A percentile compares a stretch with the other conserved stretches of the same genome.
These are phyloP conservation scores for Ectropis crepuscularia DNA, from an alignment of 2,888 invertebrate species.

Conservation along the genomic window DNA sequence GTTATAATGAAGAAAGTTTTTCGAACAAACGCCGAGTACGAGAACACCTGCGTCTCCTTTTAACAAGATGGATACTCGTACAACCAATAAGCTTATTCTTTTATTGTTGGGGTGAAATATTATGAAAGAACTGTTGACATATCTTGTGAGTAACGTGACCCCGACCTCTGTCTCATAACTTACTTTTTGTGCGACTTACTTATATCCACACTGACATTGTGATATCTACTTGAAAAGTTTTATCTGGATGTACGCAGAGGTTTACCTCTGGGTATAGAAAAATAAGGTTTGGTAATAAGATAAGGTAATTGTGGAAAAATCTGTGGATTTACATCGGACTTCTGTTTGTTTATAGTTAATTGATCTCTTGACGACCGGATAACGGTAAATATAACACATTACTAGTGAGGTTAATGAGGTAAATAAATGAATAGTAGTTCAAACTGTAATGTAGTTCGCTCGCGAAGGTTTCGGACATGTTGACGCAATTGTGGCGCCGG, in stretches of 20 bases:
- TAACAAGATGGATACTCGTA: conserved; percentile 23
- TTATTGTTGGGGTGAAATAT: conserved; percentile 20
- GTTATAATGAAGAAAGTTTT: conserved; percentile 18
- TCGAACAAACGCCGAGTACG: conserved; percentile 1
- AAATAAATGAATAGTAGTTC: conserved; percentile 51
- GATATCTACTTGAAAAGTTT: conserved; percentile 26
- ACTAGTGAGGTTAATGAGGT: conserved; percentile 60
- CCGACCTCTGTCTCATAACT: conserved; percentile 30
- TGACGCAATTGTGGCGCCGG: conserved; percentile 55
- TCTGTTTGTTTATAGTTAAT: conserved; percentile 44
- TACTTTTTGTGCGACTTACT: conserved; percentile 33
- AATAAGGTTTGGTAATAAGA: conserved; percentile 20
- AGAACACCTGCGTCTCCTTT: conserved; percentile 23
- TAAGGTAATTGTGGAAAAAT: conserved; percentile 29
- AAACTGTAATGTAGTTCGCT: conserved; percentile 28
- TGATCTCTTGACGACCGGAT: conserved; percentile 41
- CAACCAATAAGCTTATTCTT: conserved; percentile 23
- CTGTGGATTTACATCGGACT: conserved; percentile 40
- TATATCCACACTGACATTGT: conserved; percentile 21
- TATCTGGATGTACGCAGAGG: conserved; percentile 28
- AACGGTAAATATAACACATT: conserved; percentile 51
- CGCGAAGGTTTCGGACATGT: conserved; percentile 39
- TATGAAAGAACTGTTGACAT: conserved; percentile 31
- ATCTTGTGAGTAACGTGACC: conserved; percentile 28
- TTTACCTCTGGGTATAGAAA: conserved; percentile 2